These are phyloP conservation scores for Leptopilina drosophilae DNA, from an alignment of 2,888 invertebrate species.

Conservation along the genomic window DNA sequence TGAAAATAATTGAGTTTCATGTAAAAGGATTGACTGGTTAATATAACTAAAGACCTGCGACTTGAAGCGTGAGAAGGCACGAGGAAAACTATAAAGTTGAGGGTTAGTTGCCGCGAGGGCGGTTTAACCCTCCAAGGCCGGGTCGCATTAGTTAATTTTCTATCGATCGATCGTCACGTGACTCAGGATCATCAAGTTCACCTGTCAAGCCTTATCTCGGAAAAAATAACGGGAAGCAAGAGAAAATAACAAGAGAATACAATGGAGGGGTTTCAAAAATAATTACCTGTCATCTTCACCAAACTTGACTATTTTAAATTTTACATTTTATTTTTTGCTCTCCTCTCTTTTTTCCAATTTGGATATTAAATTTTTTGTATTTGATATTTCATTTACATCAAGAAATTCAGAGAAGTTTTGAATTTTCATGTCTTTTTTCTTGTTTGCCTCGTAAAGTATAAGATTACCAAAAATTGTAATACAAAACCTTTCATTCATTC, in stretches of 20 bases:
- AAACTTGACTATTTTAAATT: not conserved
- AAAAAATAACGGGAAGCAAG: not conserved
- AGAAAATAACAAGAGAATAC: not conserved
- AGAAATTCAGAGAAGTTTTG: too few species aligned
- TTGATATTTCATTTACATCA: too few species aligned
- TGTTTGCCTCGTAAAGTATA: too few species aligned
- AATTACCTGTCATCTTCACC: not conserved
- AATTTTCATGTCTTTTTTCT: too few species aligned
- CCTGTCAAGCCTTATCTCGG: conserved; percentile 1
- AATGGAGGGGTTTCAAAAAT: not conserved
- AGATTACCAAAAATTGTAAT: too few species aligned
- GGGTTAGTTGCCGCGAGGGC: conserved; percentile 16
- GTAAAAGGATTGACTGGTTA: not conserved
- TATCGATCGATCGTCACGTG: conserved; percentile 33
- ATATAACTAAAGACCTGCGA: not conserved
- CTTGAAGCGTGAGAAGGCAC: conserved; percentile 6
- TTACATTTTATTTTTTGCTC: too few species aligned
- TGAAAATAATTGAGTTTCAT: conserved; percentile 7
- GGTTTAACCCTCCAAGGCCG: not conserved
- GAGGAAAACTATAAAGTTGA: conserved; percentile 25
- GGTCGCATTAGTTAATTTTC: conserved; percentile 25
- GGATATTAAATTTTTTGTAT: too few species aligned
- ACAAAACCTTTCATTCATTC: too few species aligned
- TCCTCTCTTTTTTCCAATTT: too few species aligned
- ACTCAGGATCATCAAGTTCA: conserved; percentile 30